These are phyloP conservation scores for Patagioenas fasciata DNA, from an alignment of 2,113 vertebrate species.

Conservation along the genomic window DNA sequence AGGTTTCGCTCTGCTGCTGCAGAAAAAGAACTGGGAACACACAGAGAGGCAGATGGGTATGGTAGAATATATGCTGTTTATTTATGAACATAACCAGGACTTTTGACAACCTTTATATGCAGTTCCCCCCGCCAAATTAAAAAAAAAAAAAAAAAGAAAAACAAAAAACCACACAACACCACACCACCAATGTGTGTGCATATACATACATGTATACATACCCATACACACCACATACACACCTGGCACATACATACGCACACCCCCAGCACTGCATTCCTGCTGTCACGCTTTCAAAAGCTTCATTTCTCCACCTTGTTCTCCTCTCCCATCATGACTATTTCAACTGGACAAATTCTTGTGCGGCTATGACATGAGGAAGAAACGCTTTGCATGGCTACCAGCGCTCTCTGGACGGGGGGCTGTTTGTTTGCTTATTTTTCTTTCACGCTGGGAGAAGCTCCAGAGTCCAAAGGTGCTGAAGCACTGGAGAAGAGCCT, in stretches of 20 bases:
- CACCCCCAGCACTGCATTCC: neutral
- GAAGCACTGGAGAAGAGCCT: neutral
- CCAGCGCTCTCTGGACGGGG: neutral
- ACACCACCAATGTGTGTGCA: constrained; percentile 32
- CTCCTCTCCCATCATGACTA: neutral
- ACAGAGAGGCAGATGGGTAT: neutral
- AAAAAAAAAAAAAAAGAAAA: neutral
- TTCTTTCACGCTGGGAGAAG: neutral
- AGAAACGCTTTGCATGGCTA: neutral
- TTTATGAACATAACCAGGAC: constrained; percentile 65
- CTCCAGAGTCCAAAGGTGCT: constrained; percentile 52
- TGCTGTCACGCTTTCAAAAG: neutral
- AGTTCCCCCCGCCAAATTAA: neutral
- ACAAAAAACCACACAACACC: neutral
- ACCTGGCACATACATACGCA: constrained; percentile 4
- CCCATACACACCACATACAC: neutral
- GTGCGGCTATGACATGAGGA: neutral
- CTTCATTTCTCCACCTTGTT: neutral
- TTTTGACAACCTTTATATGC: constrained; percentile 50
- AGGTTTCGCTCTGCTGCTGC: neutral
- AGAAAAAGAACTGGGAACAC: neutral
- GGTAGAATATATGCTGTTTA: constrained; percentile 66
- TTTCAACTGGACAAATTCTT: neutral
- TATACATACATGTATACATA: constrained; percentile 38
- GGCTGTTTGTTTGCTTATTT: neutral